A percentile compares a stretch with the other conserved stretches of the same genome.
Conservation (phyloP, 2,797 vertebrate species). For the Carcharodon carcharias region DNA sequence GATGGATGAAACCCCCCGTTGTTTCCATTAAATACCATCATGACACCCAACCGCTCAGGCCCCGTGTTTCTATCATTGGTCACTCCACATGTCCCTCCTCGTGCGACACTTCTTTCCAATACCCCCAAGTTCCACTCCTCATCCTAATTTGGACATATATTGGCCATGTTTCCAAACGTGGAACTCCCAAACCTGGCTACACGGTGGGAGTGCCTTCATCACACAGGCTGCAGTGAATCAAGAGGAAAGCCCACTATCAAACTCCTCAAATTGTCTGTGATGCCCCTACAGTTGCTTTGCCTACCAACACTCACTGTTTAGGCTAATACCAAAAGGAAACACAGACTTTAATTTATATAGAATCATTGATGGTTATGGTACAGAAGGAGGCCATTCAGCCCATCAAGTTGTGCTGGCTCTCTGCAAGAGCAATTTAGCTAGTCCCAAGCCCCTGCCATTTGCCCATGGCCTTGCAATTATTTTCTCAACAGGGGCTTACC, state of each 20-base stretch:
- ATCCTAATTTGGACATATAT: too few relatives aligned
- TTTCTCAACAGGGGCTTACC: too few relatives aligned
- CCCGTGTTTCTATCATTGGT: background rate
- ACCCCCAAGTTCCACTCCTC: too few relatives aligned
- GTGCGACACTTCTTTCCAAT: too few relatives aligned
- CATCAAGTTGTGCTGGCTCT: too few relatives aligned
- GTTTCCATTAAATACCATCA: too few relatives aligned
- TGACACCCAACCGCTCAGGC: background rate
- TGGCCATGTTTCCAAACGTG: too few relatives aligned
- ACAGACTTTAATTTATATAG: background rate
- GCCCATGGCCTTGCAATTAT: too few relatives aligned
- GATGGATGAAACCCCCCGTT: too few relatives aligned
- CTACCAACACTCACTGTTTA: background rate
- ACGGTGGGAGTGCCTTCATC: background rate
- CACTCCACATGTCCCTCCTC: background rate
- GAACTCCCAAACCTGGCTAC: background rate
- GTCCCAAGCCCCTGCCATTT: too few relatives aligned
- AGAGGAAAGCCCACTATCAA: background rate
- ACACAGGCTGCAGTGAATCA: background rate
- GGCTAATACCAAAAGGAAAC: background rate
- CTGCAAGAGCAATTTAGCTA: too few relatives aligned
- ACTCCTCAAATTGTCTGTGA: background rate
- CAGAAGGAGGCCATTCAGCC: too few relatives aligned
- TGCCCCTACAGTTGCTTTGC: background rate
- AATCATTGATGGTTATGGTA: background rate